A percentile compares a stretch with the other conserved stretches of the same genome.
Evolutionary conservation across 1,140 invertebrate species (phyloP).

Genomic region (Hypsibius dujardini): DNA sequence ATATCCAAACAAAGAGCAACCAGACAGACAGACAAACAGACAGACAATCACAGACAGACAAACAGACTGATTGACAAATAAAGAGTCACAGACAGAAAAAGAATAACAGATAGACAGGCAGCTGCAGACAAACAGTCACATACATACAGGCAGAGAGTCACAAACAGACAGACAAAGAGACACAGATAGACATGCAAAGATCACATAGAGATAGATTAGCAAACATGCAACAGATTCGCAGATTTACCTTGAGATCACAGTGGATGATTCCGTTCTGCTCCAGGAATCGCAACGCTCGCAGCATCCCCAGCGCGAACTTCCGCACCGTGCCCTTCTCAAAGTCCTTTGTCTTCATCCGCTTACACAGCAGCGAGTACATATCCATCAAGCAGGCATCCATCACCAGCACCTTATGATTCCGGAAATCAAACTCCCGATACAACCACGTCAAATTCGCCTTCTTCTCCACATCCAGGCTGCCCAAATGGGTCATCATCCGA

Average conservation of each 20-base stretch:
- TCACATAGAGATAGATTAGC: too few relatives aligned
- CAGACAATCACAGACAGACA: too few relatives aligned
- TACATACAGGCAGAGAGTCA: too few relatives aligned
- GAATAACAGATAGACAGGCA: too few relatives aligned
- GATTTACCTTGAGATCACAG: conserved; percentile 33
- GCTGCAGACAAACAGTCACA: too few relatives aligned
- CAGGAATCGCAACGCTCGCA: conserved; percentile 32
- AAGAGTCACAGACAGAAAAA: too few relatives aligned
- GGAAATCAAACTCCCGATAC: conserved; percentile 34
- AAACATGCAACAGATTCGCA: background rate
- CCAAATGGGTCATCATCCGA: too few relatives aligned
- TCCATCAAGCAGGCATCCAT: conserved; percentile 36
- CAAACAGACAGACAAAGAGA: too few relatives aligned
- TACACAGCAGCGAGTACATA: conserved; percentile 34
- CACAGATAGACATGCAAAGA: too few relatives aligned
- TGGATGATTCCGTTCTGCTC: conserved; percentile 34
- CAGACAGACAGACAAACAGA: too few relatives aligned
- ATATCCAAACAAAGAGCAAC: too few relatives aligned
- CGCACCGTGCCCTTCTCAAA: conserved; percentile 33
- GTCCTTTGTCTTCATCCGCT: conserved; percentile 36
- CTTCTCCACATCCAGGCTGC: conserved; percentile 30
- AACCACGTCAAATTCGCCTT: conserved; percentile 34
- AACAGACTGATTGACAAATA: too few relatives aligned
- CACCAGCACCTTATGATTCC: conserved; percentile 35
- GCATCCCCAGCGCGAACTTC: conserved; percentile 31